Percentiles rank a stretch among this genome's conserved stretches.
phyloP scores from a whole-genome alignment of 2,888 invertebrate species.

The Ennomos erosarius region DNA sequence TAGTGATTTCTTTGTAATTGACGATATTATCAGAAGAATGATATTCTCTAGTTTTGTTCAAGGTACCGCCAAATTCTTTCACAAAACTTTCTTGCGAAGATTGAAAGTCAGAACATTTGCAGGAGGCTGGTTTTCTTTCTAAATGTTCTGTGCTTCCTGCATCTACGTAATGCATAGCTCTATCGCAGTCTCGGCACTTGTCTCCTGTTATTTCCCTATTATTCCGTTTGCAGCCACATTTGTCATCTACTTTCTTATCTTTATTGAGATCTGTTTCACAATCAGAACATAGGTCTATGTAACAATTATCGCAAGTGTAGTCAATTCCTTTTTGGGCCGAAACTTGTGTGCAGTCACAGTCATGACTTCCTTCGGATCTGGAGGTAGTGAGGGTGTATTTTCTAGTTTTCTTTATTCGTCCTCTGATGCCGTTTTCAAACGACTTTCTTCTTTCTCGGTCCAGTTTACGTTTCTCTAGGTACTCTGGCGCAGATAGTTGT shows the following conservation, averaged over 20 bases:
- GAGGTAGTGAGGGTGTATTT: slow-evolving; percentile 65
- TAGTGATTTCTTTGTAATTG: slow-evolving; percentile 65
- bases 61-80: slow-evolving; percentile 66
- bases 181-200: slow-evolving; percentile 77
- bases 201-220: slow-evolving; percentile 56
- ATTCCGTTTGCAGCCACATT: slow-evolving; percentile 63
- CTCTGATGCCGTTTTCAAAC: slow-evolving; percentile 85
- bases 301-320: slow-evolving; percentile 77
- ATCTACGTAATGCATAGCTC: slow-evolving; percentile 73
- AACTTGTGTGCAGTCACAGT: slow-evolving; percentile 72
- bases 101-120: slow-evolving; percentile 77
- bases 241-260: slow-evolving; percentile 58
- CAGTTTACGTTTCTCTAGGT: slow-evolving; percentile 93
- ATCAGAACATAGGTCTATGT: slow-evolving; percentile 75
- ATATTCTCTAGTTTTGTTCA: slow-evolving; percentile 75
- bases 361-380: slow-evolving; percentile 56
- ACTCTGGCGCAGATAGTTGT: slow-evolving; percentile 94
- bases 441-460: slow-evolving; percentile 88
- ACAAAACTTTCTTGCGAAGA: slow-evolving; percentile 79
- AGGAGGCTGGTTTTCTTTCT: slow-evolving; percentile 65
- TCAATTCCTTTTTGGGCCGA: slow-evolving; percentile 75
- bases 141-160: slow-evolving; percentile 72
- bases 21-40: slow-evolving; percentile 80
- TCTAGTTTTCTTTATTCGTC: slow-evolving; percentile 86
- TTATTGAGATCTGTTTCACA: slow-evolving; percentile 71